These are phyloP conservation scores for Mastomys natalensis DNA, from an alignment of 2,113 vertebrate genomes.

Conservation along the genomic window DNA sequence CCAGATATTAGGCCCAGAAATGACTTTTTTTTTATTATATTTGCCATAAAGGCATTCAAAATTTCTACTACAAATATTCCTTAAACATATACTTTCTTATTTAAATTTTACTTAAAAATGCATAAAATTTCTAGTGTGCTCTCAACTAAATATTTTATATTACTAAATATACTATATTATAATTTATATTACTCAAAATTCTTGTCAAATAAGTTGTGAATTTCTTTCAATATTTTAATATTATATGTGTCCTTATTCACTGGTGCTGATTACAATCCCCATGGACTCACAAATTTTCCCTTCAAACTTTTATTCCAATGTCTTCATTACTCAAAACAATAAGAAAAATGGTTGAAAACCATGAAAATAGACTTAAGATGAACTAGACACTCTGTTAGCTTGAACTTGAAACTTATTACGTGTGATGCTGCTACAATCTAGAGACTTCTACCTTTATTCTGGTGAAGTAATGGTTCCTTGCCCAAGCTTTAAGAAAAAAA, in stretches of 20 bases:
- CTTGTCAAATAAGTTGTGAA: background rate
- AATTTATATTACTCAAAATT: background rate
- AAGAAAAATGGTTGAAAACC: background rate
- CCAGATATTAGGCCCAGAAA: background rate
- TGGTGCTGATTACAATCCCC: background rate
- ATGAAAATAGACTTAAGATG: background rate
- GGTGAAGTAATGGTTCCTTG: background rate
- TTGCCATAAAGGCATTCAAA: background rate
- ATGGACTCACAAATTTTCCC: background rate
- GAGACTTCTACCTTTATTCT: background rate
- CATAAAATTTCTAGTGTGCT: background rate
- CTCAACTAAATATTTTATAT: background rate
- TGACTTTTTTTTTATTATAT: slow-evolving; percentile 2
- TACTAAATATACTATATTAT: too few species aligned
- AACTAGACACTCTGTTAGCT: background rate
- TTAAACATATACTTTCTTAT: background rate
- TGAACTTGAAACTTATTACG: background rate
- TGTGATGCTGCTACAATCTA: background rate
- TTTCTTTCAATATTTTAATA: background rate
- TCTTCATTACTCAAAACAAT: slow-evolving; percentile 5
- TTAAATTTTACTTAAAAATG: background rate
- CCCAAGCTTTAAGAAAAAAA: background rate
- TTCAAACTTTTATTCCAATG: background rate
- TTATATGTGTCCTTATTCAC: background rate
- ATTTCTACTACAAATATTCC: background rate